phyloP scores from a whole-genome alignment of 1,140 invertebrate species.

The Pogonognathellus flavescens region DNA sequence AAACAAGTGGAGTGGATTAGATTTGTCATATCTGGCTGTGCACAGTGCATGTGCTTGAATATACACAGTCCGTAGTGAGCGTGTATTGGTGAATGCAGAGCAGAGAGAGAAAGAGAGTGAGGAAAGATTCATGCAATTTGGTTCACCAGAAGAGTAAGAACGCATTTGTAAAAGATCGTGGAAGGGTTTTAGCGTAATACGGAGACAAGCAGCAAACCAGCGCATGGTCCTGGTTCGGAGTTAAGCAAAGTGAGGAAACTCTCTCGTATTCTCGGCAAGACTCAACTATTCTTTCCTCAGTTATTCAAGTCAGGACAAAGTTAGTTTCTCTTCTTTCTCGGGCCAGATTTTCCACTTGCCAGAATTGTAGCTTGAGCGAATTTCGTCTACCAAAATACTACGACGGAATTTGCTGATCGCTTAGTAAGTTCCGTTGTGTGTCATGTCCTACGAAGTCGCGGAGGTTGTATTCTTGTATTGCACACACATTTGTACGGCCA shows the following conservation, averaged over 20 bases:
- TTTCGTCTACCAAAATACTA: no score
- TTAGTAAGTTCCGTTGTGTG: neutral
- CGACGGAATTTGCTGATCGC: no score
- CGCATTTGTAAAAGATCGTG: conserved; percentile 9
- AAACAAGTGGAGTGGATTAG: neutral
- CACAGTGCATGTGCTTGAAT: neutral
- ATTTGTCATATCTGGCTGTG: no score
- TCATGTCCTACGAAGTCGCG: neutral
- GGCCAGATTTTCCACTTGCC: neutral
- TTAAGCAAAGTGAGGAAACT: neutral
- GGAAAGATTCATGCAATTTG: no score
- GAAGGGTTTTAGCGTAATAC: neutral
- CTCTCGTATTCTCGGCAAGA: neutral
- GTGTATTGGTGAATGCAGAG: no score
- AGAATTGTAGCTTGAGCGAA: no score
- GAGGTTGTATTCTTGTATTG: no score
- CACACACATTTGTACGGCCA: no score
- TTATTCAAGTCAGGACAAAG: conserved; percentile 8
- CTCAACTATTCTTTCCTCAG: conserved; percentile 9
- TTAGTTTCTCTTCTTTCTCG: conserved; percentile 30
- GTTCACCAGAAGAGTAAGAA: neutral
- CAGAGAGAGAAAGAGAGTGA: no score
- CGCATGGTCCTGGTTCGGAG: neutral
- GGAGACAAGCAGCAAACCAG: neutral
- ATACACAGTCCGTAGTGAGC: no score